A percentile compares a stretch with the other conserved stretches of the same genome.
These are phyloP conservation scores for Labroides dimidiatus DNA, from an alignment of 2,797 vertebrate species.

Conservation along the genomic window DNA sequence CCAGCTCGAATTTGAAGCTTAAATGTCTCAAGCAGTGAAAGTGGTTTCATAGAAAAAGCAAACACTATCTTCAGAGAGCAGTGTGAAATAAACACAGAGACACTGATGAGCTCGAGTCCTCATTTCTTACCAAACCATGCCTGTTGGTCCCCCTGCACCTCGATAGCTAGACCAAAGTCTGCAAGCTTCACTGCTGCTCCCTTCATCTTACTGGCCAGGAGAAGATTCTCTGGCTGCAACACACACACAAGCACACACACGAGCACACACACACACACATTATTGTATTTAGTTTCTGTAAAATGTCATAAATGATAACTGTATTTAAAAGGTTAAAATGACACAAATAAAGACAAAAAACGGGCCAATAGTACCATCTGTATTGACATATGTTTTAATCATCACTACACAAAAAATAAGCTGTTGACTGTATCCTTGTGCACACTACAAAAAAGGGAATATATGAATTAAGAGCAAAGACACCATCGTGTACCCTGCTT, in stretches of 20 bases:
- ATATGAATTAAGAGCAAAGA: slow-evolving; percentile 34
- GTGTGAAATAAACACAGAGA: not conserved
- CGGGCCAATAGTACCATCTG: not conserved
- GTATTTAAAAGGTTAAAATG: not conserved
- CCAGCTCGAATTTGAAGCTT: not conserved
- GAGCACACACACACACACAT: slow-evolving; percentile 16
- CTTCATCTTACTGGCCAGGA: slow-evolving; percentile 99
- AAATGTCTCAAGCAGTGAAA: not conserved
- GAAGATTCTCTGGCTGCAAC: slow-evolving; percentile 94
- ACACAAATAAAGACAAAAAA: not conserved
- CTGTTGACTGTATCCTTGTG: not conserved
- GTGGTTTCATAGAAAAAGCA: not conserved
- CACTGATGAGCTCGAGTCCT: not conserved
- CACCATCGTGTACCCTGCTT: slow-evolving; percentile 20
- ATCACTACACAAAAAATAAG: not conserved
- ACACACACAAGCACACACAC: slow-evolving; percentile 12
- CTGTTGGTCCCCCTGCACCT: slow-evolving; percentile 98
- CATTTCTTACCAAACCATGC: slow-evolving; percentile 96
- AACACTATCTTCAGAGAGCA: not conserved
- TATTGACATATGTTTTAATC: not conserved
- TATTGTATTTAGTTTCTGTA: not conserved
- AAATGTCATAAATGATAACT: slow-evolving; percentile 1
- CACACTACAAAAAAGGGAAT: not conserved
- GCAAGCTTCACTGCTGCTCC: slow-evolving; percentile 97
- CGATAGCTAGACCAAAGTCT: slow-evolving; percentile 98